Evolutionary conservation across 1,140 invertebrate genomes (phyloP).

Genomic region (Chelonus insularis): DNA sequence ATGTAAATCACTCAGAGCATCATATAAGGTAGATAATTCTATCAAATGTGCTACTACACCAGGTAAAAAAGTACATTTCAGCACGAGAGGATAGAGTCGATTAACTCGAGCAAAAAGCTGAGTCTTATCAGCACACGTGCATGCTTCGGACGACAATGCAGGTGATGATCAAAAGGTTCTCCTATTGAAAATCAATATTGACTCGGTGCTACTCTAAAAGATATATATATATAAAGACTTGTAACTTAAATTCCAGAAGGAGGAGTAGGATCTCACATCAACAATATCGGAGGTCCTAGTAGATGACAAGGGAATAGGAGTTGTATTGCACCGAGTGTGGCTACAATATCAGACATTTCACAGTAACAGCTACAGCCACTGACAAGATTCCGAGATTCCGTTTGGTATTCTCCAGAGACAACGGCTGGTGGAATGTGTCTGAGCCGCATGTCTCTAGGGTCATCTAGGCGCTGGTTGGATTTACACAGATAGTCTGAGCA

Average conservation of each 20-base stretch:
- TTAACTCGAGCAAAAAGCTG: neutral
- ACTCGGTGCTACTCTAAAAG: neutral
- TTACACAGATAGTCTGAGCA: neutral
- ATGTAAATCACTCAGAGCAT: too few relatives aligned
- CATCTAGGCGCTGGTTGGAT: neutral
- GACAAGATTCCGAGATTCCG: conserved; percentile 45
- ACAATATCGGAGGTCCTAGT: neutral
- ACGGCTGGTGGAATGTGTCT: conserved; percentile 31
- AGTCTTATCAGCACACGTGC: neutral
- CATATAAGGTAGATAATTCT: too few relatives aligned
- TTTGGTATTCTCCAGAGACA: conserved; percentile 46
- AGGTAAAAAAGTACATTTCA: too few relatives aligned
- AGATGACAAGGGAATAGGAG: neutral
- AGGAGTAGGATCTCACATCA: neutral
- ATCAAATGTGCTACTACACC: too few relatives aligned
- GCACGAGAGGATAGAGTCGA: neutral
- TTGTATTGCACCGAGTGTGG: neutral
- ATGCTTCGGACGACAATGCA: neutral
- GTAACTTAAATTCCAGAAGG: neutral
- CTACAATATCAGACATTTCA: conserved; percentile 27
- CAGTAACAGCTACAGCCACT: conserved; percentile 12
- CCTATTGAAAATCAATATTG: conserved; percentile 1
- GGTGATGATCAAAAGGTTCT: neutral
- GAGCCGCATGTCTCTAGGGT: conserved; percentile 16
- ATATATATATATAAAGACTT: neutral